Evolutionary conservation across 2,888 invertebrate genomes (phyloP), one percentile per base, ranked within the genome.

Genomic region (Lycia hirtaria): DNA sequence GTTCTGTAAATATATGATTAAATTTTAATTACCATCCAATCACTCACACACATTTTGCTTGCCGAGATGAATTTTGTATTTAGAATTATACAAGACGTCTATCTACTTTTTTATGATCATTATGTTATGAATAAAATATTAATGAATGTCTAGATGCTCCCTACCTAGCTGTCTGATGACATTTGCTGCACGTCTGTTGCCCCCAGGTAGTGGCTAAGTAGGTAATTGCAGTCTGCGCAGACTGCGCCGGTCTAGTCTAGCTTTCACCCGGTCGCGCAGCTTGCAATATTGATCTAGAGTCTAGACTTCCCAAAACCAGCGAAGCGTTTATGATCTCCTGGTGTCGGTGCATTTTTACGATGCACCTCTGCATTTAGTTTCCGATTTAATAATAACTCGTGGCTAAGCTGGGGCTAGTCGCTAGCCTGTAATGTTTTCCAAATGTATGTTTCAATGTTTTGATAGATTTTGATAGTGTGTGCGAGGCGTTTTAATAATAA

Each of bases 221-320:
- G 24, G 30, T 40, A 22, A 30, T 38, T 17, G 26, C 24, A 24
- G 33, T 26, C 22, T 43, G 43, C 43, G 33, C 43, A 33, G 15
- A 19, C 12, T 12, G 43, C 14, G 14, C 19, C 24, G 3, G 28
- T 32, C 41, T 41, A 32, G 43, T 4, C 33, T 43, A 41, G 35
- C 44, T 53, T 45, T 53, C 38, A 53, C 28, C 30, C 32, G n/a
- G 26, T 22, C 44, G 40, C 54, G 50, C 44, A 51, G 41, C 22
- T 19, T 50, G 44, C 50, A 45, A 26, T 51, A 56, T 56, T 50
- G 56, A 50, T 45, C 40, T 30, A 49, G 37, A 26, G n/a, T n/a
- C 7, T 26, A 4, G 33, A 50, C 56, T 57, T 52, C 47, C 52
- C 20, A 40, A 43, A 51, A 51, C 51, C 37, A 10, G 35, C 47